Conservation (phyloP, 2,888 invertebrate genomes). For the Carabus problematicus region DNA sequence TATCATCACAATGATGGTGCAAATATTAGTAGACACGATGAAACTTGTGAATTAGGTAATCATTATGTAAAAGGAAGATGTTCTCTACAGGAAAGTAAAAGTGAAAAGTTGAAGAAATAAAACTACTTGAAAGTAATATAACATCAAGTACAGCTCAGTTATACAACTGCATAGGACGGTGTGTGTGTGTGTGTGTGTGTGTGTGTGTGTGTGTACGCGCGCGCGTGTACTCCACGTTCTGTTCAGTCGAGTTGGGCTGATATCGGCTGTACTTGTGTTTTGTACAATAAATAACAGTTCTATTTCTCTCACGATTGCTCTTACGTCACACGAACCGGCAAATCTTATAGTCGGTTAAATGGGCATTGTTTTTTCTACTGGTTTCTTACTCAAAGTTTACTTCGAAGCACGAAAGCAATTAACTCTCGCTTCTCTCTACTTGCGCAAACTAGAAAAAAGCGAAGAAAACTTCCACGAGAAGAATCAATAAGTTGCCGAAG, state of each 20-base stretch:
- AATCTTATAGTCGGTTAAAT: constrained; percentile 14
- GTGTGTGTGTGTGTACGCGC: background rate
- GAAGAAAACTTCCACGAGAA: background rate
- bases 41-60: too few relatives aligned
- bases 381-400: constrained; percentile 18
- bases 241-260: too few relatives aligned
- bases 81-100: constrained; percentile 1
- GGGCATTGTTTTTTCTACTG: constrained; percentile 20
- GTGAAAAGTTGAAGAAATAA: constrained; percentile 4
- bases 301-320: background rate
- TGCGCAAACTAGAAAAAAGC: constrained; percentile 8
- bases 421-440: constrained; percentile 36
- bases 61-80: too few relatives aligned
- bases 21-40: too few relatives aligned
- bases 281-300: constrained; percentile 1
- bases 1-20: too few relatives aligned
- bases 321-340: constrained; percentile 3
- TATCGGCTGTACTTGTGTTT: background rate
- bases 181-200: background rate
- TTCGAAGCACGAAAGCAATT: constrained; percentile 40
- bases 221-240: background rate
- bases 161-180: background rate
- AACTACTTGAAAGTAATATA: background rate
- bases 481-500: constrained; percentile 16
- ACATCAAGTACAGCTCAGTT: constrained; percentile 8